phyloP scores from a whole-genome alignment of 2,888 invertebrate species.

The Sthenelais limicola region DNA sequence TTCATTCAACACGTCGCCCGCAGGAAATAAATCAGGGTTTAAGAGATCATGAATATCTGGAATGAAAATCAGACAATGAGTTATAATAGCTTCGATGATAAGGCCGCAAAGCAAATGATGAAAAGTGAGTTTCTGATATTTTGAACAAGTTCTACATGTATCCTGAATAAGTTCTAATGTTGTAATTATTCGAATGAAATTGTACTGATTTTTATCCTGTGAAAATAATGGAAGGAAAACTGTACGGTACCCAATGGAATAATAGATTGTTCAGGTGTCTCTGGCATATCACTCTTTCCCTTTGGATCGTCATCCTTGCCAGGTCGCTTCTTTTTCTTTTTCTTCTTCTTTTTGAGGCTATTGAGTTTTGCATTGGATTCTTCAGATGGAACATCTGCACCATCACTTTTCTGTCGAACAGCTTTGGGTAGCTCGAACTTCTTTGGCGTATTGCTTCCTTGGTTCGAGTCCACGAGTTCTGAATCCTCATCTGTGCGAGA shows the following conservation, averaged over 20 bases:
- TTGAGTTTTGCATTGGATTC: constrained; percentile 8
- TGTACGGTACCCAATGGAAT: too few species aligned
- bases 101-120: neutral
- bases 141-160: too few species aligned
- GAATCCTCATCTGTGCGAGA: constrained; percentile 3
- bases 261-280: too few species aligned
- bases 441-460: neutral
- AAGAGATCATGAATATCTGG: neutral
- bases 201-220: too few species aligned
- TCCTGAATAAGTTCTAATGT: too few species aligned
- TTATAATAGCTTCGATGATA: neutral
- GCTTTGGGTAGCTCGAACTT: neutral
- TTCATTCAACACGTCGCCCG: constrained; percentile 11
- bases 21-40: neutral
- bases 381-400: neutral
- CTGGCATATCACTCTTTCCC: neutral
- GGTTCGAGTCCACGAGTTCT: neutral
- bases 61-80: neutral
- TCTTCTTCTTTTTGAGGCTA: constrained; percentile 30
- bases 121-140: neutral
- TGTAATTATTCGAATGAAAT: too few species aligned
- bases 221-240: too few species aligned
- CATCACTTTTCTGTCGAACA: neutral
- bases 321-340: neutral
- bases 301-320: neutral